Evolutionary conservation across 1,140 invertebrate genomes (phyloP).

Genomic region (Aphidius ervi): DNA sequence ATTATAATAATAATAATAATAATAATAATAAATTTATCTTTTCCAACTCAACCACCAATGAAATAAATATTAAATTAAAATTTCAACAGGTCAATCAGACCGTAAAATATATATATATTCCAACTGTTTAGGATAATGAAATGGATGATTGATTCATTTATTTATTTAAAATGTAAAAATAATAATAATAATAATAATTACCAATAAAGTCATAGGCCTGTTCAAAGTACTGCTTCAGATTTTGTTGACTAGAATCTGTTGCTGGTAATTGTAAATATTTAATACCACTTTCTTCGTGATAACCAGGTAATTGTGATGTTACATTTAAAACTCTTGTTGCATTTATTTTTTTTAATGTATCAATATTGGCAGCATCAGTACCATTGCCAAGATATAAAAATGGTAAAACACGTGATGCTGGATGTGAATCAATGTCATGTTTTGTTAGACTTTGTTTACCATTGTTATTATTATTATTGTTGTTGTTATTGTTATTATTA

Average conservation of each 20-base stretch:
- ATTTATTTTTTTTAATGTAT: conserved; percentile 62
- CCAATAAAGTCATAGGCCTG: conserved; percentile 88
- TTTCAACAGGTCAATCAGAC: conserved; percentile 9
- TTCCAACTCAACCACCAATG: neutral
- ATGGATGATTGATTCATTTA: neutral
- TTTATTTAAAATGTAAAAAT: neutral
- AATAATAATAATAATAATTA: conserved; percentile 52
- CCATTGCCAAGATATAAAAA: conserved; percentile 86
- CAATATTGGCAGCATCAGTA: conserved; percentile 72
- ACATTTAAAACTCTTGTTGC: conserved; percentile 79
- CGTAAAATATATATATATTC: neutral
- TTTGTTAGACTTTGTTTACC: too few relatives aligned
- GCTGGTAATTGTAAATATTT: conserved; percentile 80
- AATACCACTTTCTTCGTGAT: conserved; percentile 67
- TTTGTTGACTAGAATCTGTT: conserved; percentile 81
- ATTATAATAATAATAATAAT: neutral
- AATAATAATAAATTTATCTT: neutral
- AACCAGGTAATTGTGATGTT: conserved; percentile 72
- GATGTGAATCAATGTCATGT: conserved; percentile 69
- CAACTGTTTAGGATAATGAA: neutral
- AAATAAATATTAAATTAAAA: neutral
- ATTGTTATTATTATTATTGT: conserved; percentile 31
- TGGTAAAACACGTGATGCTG: conserved; percentile 77
- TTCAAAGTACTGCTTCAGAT: conserved; percentile 89
- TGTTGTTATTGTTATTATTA: conserved; percentile 26